Conservation (phyloP, 2,113 vertebrate genomes). For the Pogona vitticeps region DNA sequence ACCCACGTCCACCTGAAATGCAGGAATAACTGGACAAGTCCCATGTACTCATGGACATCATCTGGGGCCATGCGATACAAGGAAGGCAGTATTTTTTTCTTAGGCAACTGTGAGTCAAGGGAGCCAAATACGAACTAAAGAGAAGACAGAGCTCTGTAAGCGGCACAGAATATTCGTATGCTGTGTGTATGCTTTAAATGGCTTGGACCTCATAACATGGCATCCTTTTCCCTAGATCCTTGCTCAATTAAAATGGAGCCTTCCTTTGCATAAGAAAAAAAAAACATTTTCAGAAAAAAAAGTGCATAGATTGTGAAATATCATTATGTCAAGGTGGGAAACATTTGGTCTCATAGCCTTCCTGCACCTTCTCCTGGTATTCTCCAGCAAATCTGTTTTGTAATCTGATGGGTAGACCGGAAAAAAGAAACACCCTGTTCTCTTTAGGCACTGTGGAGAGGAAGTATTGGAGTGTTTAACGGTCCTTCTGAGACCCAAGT, state of each 20-base stretch:
- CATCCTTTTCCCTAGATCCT: background rate
- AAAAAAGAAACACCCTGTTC: too few relatives aligned
- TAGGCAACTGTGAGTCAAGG: background rate
- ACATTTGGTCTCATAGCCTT: too few relatives aligned
- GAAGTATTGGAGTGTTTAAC: too few relatives aligned
- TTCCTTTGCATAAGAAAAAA: background rate
- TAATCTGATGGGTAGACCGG: too few relatives aligned
- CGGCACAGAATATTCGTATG: background rate
- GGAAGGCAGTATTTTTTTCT: background rate
- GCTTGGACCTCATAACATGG: background rate
- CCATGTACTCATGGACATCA: background rate
- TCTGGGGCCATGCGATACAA: conserved; percentile 3
- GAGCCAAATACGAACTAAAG: background rate
- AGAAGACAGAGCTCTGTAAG: background rate
- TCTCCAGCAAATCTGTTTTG: too few relatives aligned
- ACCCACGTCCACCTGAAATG: conserved; percentile 13
- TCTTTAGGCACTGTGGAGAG: too few relatives aligned
- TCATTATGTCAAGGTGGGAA: too few relatives aligned
- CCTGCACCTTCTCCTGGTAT: too few relatives aligned
- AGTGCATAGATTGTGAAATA: too few relatives aligned
- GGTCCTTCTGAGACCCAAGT: too few relatives aligned
- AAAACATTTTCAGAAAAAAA: too few relatives aligned
- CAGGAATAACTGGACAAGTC: background rate
- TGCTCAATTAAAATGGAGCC: too few relatives aligned
- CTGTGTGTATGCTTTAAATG: background rate